Percentiles rank a stretch among this genome's conserved stretches.
These are phyloP conservation scores for Oreochromis aureus DNA, from an alignment of 2,113 vertebrate species.

Conservation along the genomic window DNA sequence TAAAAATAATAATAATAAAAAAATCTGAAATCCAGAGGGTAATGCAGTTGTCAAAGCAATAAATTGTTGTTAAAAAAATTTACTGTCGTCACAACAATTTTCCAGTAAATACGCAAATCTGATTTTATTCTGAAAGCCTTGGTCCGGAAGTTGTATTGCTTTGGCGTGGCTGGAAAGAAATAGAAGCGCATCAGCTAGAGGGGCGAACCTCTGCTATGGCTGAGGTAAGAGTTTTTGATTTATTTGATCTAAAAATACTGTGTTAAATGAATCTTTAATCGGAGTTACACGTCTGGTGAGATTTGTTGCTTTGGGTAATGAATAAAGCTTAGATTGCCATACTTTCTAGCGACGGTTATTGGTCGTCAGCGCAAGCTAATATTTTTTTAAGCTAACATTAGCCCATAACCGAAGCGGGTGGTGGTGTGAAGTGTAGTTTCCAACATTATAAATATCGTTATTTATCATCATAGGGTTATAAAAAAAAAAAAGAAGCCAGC, in stretches of 20 bases:
- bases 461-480: neutral
- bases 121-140: neutral
- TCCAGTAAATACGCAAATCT: neutral
- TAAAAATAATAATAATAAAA: no score
- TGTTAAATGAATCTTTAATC: rapidly evolving
- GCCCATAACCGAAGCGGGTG: neutral
- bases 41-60: neutral
- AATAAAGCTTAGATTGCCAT: neutral
- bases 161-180: neutral
- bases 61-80: neutral
- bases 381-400: neutral
- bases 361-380: slow-evolving; percentile 5
- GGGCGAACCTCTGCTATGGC: slow-evolving; percentile 49
- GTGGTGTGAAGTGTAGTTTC: neutral
- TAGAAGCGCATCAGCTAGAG: neutral
- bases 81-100: neutral
- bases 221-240: slow-evolving; percentile 42
- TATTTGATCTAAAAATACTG: neutral
- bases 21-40: neutral
- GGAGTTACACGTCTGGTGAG: rapidly evolving
- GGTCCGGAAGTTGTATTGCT: neutral
- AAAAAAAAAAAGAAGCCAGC: neutral
- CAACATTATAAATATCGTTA: neutral
- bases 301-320: neutral
- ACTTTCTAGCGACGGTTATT: neutral